Evolutionary conservation across 1,140 invertebrate species (phyloP).

Genomic region (Hycleus cichorii): DNA sequence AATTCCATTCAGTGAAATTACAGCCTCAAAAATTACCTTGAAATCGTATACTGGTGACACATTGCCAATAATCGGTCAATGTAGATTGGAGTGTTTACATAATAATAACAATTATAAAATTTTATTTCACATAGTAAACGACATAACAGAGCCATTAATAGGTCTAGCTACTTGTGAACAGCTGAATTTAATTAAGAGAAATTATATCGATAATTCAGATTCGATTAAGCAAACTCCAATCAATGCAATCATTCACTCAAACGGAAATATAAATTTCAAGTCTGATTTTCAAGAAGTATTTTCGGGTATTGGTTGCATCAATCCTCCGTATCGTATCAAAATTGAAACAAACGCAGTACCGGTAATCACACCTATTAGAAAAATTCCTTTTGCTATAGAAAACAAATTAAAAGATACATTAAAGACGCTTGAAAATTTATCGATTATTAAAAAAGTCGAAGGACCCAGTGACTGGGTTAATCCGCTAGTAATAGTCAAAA

Average conservation of each 20-base stretch:
- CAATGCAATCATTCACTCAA: too few species aligned
- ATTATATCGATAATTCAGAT: background rate
- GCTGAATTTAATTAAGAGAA: constrained; percentile 6
- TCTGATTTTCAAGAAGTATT: constrained; percentile 6
- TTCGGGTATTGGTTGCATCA: constrained; percentile 10
- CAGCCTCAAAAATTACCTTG: background rate
- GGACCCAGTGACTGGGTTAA: constrained; percentile 41
- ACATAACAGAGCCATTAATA: background rate
- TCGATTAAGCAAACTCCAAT: background rate
- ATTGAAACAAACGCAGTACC: constrained; percentile 16
- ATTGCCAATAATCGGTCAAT: constrained; percentile 8
- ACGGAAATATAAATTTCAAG: background rate
- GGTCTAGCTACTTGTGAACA: constrained; percentile 6
- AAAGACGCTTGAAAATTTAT: constrained; percentile 19
- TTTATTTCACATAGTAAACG: constrained; percentile 8
- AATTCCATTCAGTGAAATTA: constrained; percentile 2
- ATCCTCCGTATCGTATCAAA: constrained; percentile 6
- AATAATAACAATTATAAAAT: constrained; percentile 6
- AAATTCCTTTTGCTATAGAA: constrained; percentile 30
- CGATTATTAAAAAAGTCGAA: constrained; percentile 32
- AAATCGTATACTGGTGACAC: constrained; percentile 14
- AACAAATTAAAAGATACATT: constrained; percentile 28
- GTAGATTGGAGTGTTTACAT: background rate
- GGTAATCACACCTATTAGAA: constrained; percentile 23
- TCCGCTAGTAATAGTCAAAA: constrained; percentile 37